These are phyloP conservation scores for Campopleginae sp. DNA, from an alignment of 2,888 invertebrate species.

Conservation along the genomic window DNA sequence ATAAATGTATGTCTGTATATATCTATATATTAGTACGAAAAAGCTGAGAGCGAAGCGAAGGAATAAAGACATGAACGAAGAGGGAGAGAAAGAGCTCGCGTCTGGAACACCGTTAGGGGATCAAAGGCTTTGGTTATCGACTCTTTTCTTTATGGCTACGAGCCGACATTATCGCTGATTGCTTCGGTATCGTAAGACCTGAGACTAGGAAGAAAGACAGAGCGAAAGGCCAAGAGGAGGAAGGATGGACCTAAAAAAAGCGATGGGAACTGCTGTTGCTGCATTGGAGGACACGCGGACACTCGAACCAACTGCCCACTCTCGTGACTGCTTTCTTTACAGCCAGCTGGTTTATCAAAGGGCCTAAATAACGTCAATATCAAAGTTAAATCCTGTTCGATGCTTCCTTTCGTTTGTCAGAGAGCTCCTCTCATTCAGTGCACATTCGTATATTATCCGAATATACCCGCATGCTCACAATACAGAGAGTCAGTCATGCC, in stretches of 20 bases:
- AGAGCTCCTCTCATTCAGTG: not conserved
- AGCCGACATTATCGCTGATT: slow-evolving; percentile 71
- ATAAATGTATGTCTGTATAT: not conserved
- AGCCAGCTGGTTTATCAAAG: not conserved
- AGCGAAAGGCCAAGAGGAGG: slow-evolving; percentile 3
- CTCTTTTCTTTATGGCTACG: slow-evolving; percentile 70
- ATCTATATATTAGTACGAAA: slow-evolving; percentile 14
- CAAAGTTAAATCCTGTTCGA: not conserved
- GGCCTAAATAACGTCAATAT: not conserved
- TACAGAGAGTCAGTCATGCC: slow-evolving; percentile 49
- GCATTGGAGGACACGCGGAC: slow-evolving; percentile 37
- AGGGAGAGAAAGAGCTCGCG: slow-evolving; percentile 33
- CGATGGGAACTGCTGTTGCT: slow-evolving; percentile 36
- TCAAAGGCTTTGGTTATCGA: slow-evolving; percentile 72
- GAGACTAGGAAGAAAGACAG: slow-evolving; percentile 42
- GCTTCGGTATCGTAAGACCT: slow-evolving; percentile 68
- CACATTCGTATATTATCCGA: not conserved
- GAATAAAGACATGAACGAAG: slow-evolving; percentile 11
- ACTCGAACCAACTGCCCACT: slow-evolving; percentile 34
- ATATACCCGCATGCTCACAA: not conserved
- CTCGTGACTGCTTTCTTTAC: slow-evolving; percentile 31
- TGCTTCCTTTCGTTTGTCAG: not conserved
- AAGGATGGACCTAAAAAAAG: slow-evolving; percentile 30
- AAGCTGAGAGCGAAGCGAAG: slow-evolving; percentile 18
- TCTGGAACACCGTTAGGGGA: slow-evolving; percentile 69